Evolutionary conservation across 2,888 invertebrate genomes (phyloP).

Genomic region (Arctia plantaginis): DNA sequence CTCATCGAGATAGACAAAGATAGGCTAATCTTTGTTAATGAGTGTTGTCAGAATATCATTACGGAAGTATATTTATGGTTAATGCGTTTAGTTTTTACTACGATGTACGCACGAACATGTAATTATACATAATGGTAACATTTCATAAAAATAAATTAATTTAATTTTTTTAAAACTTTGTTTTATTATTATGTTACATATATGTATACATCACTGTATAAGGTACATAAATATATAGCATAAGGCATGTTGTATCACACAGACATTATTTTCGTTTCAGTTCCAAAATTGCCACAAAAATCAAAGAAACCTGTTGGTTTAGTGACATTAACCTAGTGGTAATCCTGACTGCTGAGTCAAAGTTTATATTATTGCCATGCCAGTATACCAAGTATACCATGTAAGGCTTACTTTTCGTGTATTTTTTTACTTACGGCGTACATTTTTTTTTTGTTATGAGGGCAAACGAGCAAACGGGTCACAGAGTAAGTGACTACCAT

Average conservation of each 20-base stretch:
- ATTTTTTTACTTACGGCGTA: too few species aligned
- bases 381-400: too few species aligned
- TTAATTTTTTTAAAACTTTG: constrained; percentile 19
- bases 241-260: too few species aligned
- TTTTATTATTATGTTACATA: constrained; percentile 6
- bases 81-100: constrained; percentile 16
- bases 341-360: neutral
- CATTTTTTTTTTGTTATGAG: too few species aligned
- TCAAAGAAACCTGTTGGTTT: neutral
- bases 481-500: too few species aligned
- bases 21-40: neutral
- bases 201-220: too few species aligned
- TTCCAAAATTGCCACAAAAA: too few species aligned
- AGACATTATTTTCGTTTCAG: too few species aligned
- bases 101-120: constrained; percentile 40
- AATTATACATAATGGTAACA: constrained; percentile 31
- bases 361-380: neutral
- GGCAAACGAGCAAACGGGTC: too few species aligned
- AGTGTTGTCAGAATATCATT: constrained; percentile 4
- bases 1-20: neutral
- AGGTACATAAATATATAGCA: too few species aligned
- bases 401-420: too few species aligned
- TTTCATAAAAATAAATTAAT: constrained; percentile 33
- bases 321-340: neutral
- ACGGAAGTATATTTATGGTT: constrained; percentile 15